Evolutionary conservation across 2,797 vertebrate species (phyloP).

Genomic region (Gallinago stenura): DNA sequence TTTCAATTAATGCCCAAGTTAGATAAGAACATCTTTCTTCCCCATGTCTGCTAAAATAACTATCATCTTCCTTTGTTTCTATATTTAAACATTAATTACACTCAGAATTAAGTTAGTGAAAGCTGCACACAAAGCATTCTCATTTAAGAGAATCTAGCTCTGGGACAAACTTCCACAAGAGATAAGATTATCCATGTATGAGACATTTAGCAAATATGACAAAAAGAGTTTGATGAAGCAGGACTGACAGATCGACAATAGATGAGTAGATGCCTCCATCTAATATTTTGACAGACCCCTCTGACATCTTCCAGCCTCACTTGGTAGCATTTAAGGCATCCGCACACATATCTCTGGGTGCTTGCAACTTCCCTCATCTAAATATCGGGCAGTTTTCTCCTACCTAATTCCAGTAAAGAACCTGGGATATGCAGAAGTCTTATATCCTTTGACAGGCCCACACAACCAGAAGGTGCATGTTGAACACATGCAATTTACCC

Average conservation of each 20-base stretch:
- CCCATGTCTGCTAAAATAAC: not conserved
- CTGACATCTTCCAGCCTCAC: not conserved
- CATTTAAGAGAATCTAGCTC: not conserved
- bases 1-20: conserved; percentile 28
- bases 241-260: not conserved
- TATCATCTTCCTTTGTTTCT: conserved; percentile 54
- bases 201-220: not conserved
- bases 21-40: conserved; percentile 57
- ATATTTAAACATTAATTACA: conserved; percentile 62
- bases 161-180: not conserved
- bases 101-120: conserved; percentile 31
- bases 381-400: not conserved
- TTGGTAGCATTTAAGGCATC: not conserved
- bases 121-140: conserved; percentile 21
- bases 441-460: not conserved
- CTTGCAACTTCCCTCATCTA: not conserved
- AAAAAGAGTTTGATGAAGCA: not conserved
- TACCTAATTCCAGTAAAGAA: not conserved
- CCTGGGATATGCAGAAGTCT: not conserved
- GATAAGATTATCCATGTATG: not conserved
- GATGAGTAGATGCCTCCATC: not conserved
- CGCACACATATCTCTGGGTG: not conserved
- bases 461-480: not conserved
- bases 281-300: not conserved
- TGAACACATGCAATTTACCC: not conserved